These are phyloP conservation scores for Lamellibrachia satsuma DNA, from an alignment of 2,888 invertebrate species.

Conservation along the genomic window DNA sequence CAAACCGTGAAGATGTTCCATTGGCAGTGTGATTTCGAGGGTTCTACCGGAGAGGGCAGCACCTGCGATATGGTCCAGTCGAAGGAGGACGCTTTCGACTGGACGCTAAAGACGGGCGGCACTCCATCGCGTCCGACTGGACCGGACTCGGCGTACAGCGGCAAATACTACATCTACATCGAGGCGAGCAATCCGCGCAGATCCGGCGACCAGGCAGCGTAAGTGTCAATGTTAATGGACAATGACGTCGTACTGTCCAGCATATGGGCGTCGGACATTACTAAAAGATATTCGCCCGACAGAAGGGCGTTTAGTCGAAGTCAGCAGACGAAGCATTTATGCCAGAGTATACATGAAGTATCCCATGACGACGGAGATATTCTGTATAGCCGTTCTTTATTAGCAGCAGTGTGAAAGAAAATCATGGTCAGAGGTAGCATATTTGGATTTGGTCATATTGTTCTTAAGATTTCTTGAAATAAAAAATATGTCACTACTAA, in stretches of 20 bases:
- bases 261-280: not conserved
- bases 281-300: not conserved
- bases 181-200: slow-evolving; percentile 30
- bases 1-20: not conserved
- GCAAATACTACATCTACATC: slow-evolving; percentile 29
- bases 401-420: no score
- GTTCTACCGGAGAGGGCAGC: not conserved
- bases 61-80: not conserved
- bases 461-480: no score
- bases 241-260: not conserved
- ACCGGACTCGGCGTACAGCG: slow-evolving; percentile 24
- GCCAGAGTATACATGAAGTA: no score
- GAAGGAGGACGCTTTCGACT: slow-evolving; percentile 26
- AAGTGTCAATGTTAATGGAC: not conserved
- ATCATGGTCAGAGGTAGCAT: no score
- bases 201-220: slow-evolving; percentile 29
- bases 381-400: no score
- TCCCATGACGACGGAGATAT: no score
- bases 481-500: no score
- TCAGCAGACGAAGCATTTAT: no score
- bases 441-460: no score
- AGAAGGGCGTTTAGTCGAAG: not conserved
- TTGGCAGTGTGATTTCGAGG: slow-evolving; percentile 17
- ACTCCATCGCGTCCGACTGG: slow-evolving; percentile 26
- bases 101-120: slow-evolving; percentile 17